phyloP scores from a whole-genome alignment of 2,797 vertebrate species.

The Eulemur coronatus region DNA sequence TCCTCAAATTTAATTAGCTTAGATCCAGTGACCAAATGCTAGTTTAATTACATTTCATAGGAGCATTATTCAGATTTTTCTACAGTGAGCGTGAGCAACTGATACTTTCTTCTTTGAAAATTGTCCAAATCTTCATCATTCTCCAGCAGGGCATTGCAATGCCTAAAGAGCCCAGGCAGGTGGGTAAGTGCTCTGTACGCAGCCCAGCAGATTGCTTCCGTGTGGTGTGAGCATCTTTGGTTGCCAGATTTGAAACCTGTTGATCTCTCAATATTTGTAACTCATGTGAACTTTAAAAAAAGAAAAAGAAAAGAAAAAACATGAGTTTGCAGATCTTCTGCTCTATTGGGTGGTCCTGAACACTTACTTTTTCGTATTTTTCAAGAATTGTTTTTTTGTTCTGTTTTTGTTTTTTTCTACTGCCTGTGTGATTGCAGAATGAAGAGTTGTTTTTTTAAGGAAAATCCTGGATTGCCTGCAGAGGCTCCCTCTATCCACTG shows the following conservation, averaged over 20 bases:
- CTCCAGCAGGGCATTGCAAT: background rate
- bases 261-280: constrained; percentile 27
- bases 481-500: background rate
- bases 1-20: background rate
- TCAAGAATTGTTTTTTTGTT: background rate
- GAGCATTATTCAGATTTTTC: background rate
- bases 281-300: background rate
- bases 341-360: background rate
- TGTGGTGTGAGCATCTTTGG: background rate
- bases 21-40: constrained; percentile 8
- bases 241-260: constrained; percentile 11
- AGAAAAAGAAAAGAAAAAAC: background rate
- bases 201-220: background rate
- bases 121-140: background rate
- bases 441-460: background rate
- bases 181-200: background rate
- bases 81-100: background rate
- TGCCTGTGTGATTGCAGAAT: background rate
- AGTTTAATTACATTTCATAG: background rate
- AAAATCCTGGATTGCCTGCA: background rate
- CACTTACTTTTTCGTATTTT: background rate
- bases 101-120: constrained; percentile 1
- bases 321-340: background rate
- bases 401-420: background rate
- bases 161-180: background rate